A percentile compares a stretch with the other conserved stretches of the same genome.
phyloP scores from a whole-genome alignment of 2,797 vertebrate genomes.

The Nyctibius grandis region DNA sequence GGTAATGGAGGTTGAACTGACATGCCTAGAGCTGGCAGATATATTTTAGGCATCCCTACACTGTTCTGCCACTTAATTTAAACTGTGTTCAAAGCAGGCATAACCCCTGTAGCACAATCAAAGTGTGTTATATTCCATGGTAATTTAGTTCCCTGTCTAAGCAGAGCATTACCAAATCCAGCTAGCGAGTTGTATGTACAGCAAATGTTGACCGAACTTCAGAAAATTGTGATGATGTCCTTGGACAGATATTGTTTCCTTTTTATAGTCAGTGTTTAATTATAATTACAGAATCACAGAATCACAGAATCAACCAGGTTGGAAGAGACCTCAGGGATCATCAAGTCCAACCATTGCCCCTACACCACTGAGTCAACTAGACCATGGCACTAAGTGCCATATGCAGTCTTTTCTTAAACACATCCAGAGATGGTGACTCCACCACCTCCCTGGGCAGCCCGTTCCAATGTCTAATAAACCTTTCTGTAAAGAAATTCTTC shows the following conservation, averaged over 20 bases:
- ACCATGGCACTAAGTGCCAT: no score
- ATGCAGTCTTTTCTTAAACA: no score
- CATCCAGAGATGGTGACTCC: no score
- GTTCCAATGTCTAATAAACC: no score
- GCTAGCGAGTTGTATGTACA: neutral
- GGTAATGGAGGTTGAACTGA: neutral
- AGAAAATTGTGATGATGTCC: neutral
- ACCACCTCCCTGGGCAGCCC: no score
- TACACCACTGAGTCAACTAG: no score
- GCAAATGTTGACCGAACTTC: neutral
- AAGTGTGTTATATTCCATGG: neutral
- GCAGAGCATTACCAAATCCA: neutral
- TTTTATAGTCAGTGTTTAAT: neutral
- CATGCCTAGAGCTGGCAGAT: neutral
- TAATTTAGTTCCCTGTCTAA: neutral
- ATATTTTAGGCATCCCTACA: constrained; percentile 5
- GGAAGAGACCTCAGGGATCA: no score
- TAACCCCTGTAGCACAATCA: neutral
- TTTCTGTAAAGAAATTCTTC: no score
- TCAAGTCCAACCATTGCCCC: no score
- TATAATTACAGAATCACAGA: no score
- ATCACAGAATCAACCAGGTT: no score
- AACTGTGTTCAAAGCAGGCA: constrained; percentile 5
- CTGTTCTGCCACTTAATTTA: constrained; percentile 31
- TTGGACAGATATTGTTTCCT: neutral